These are phyloP conservation scores for Dufourea novaeangliae DNA, from an alignment of 1,140 invertebrate species.

Conservation along the genomic window DNA sequence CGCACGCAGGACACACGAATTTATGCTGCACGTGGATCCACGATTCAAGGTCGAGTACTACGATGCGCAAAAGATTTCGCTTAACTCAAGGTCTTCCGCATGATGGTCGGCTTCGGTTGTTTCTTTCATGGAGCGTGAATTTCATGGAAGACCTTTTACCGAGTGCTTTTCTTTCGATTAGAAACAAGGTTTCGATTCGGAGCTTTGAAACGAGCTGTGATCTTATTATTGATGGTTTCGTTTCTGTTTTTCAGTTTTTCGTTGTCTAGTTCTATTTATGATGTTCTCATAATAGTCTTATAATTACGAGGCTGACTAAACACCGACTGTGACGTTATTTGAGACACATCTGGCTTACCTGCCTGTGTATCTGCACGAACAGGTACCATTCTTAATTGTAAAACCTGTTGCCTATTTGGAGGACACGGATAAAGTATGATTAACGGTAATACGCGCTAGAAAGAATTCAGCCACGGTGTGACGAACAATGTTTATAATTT, in stretches of 20 bases:
- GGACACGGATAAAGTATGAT: no score
- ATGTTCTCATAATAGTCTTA: background rate
- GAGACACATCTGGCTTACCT: background rate
- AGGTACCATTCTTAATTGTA: background rate
- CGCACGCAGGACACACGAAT: background rate
- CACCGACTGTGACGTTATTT: background rate
- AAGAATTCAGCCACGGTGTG: background rate
- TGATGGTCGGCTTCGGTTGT: background rate
- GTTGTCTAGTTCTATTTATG: background rate
- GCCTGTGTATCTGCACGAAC: background rate
- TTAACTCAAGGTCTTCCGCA: constrained; percentile 19
- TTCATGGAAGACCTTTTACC: background rate
- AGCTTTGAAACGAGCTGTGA: background rate
- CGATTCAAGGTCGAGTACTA: constrained; percentile 14
- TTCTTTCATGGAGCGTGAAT: background rate
- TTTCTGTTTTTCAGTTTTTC: background rate
- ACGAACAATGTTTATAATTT: no score
- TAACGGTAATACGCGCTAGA: background rate
- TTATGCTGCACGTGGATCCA: constrained; percentile 26
- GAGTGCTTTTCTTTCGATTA: background rate
- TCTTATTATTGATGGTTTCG: no score
- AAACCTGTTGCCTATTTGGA: no score
- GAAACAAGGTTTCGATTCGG: background rate
- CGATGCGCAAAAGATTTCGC: constrained; percentile 35
- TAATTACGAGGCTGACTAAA: background rate